phyloP scores from a whole-genome alignment of 1,140 invertebrate species.

The Drosophila baimaii region DNA sequence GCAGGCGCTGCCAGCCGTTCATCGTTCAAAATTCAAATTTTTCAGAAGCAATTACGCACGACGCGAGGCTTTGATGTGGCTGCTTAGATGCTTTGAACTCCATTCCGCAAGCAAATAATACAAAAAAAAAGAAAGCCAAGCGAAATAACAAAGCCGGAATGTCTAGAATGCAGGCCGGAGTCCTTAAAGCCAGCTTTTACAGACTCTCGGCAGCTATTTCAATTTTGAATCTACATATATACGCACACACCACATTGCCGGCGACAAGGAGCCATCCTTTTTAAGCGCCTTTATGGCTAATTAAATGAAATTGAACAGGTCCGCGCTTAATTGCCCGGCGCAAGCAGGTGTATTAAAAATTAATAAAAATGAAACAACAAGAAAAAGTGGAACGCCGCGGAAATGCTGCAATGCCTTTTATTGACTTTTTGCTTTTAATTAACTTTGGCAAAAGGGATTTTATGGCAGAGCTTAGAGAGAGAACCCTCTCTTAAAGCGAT shows the following conservation, averaged over 20 bases:
- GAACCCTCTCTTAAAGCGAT: not conserved
- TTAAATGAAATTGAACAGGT: conserved; percentile 57
- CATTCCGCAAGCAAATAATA: conserved; percentile 25
- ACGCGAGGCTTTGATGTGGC: conserved; percentile 69
- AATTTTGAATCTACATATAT: conserved; percentile 16
- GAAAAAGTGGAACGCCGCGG: not conserved
- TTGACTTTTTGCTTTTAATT: conserved; percentile 68
- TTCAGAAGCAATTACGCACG: conserved; percentile 60
- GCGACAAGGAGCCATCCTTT: conserved; percentile 12
- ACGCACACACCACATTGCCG: conserved; percentile 5
- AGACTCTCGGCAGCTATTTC: conserved; percentile 27
- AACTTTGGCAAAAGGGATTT: conserved; percentile 59
- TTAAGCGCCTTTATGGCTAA: conserved; percentile 43
- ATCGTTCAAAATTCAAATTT: conserved; percentile 56
- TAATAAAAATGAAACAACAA: conserved; percentile 30
- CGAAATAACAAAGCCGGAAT: conserved; percentile 55
- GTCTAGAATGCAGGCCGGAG: conserved; percentile 45
- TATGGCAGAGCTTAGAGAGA: conserved; percentile 29
- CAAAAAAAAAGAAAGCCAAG: conserved; percentile 4
- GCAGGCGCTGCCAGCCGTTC: conserved; percentile 13
- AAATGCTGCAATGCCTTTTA: conserved; percentile 49
- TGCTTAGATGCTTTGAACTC: conserved; percentile 61
- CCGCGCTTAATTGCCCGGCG: conserved; percentile 41
- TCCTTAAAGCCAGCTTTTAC: conserved; percentile 25
- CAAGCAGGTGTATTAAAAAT: conserved; percentile 56